These are phyloP conservation scores for Erpornis zantholeuca DNA, from an alignment of 2,113 vertebrate genomes.

Conservation along the genomic window DNA sequence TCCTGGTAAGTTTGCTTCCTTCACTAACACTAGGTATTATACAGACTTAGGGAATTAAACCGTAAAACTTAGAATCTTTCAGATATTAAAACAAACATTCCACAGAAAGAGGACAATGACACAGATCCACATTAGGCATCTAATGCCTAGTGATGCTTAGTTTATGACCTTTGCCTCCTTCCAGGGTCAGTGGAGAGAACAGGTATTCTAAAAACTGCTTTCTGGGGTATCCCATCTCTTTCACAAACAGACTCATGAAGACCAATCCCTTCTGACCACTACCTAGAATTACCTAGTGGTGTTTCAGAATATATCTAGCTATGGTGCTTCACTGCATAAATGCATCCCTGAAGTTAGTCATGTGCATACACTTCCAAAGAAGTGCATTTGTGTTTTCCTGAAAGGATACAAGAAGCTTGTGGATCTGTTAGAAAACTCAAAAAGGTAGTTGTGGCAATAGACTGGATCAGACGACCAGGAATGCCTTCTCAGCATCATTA, in stretches of 20 bases:
- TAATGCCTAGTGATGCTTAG: background rate
- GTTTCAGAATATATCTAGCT: background rate
- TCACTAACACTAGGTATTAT: background rate
- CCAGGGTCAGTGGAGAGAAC: background rate
- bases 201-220: background rate
- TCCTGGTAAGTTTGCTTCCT: background rate
- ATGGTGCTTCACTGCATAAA: background rate
- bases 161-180: background rate
- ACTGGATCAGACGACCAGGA: background rate
- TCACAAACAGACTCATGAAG: background rate
- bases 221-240: background rate
- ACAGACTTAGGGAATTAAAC: background rate
- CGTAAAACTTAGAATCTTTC: background rate
- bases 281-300: background rate
- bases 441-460: background rate
- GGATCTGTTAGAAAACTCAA: background rate
- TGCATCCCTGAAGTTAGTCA: background rate
- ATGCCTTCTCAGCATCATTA: background rate
- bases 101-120: background rate
- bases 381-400: background rate
- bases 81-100: background rate
- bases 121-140: background rate
- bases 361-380: background rate
- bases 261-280: background rate
- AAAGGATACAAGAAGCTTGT: background rate